A percentile compares a stretch with the other conserved stretches of the same genome.
phyloP scores from a whole-genome alignment of 2,797 vertebrate species.

The Pelobates cultripes region DNA sequence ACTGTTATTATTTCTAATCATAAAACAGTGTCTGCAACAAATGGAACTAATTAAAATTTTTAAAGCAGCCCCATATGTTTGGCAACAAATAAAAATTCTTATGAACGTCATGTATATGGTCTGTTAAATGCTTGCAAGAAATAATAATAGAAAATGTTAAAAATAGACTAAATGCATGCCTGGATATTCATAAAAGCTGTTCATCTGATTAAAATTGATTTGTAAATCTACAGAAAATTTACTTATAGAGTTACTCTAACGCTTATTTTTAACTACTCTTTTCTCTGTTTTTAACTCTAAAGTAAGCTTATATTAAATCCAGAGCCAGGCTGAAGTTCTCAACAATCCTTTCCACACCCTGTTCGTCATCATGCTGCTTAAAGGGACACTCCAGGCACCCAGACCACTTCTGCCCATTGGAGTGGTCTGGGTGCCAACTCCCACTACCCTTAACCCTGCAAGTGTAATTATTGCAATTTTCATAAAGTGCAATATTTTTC shows the following conservation, averaged over 20 bases:
- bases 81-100: constrained; percentile 60
- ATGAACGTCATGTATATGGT: constrained; percentile 55
- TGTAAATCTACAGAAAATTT: constrained; percentile 53
- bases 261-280: too few species aligned
- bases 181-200: constrained; percentile 33
- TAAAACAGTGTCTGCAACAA: constrained; percentile 58
- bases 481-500: too few species aligned
- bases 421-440: too few species aligned
- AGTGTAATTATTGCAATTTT: too few species aligned
- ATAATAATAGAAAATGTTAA: constrained; percentile 33
- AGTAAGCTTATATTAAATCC: too few species aligned
- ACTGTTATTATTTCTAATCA: constrained; percentile 57
- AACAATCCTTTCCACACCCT: too few species aligned
- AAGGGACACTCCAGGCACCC: too few species aligned
- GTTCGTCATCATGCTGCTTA: too few species aligned
- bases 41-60: constrained; percentile 66
- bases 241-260: neutral
- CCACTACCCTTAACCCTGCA: too few species aligned
- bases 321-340: too few species aligned
- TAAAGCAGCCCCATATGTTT: constrained; percentile 54
- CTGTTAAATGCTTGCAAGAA: constrained; percentile 60
- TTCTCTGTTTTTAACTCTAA: too few species aligned
- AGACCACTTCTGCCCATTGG: too few species aligned
- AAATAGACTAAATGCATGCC: neutral
- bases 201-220: constrained; percentile 46